Conservation (phyloP, 2,888 invertebrate species). For the Parapristionchus giblindavisi region DNA sequence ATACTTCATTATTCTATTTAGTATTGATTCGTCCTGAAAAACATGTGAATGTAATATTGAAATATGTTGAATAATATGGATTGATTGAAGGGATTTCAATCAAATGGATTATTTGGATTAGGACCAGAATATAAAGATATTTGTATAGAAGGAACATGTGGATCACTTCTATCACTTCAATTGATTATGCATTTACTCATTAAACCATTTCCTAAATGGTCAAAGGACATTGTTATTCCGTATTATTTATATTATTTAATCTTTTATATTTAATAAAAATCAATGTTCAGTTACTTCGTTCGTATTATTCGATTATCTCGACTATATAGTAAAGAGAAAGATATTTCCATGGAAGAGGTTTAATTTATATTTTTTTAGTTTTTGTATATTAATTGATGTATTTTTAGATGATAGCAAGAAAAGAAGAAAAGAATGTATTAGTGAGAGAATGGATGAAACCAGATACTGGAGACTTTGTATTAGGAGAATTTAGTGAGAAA, state of each 20-base stretch:
- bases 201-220: slow-evolving; percentile 73
- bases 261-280: not conserved
- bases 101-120: slow-evolving; percentile 67
- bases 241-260: slow-evolving; percentile 44
- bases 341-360: slow-evolving; percentile 38
- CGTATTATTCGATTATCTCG: slow-evolving; percentile 38
- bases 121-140: slow-evolving; percentile 70
- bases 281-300: slow-evolving; percentile 43
- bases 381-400: not conserved
- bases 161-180: slow-evolving; percentile 73
- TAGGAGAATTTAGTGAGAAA: slow-evolving; percentile 73
- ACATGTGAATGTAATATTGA: slow-evolving; percentile 45
- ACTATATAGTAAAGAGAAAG: not conserved
- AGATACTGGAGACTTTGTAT: slow-evolving; percentile 71
- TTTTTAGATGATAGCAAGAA: slow-evolving; percentile 1
- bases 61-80: not conserved
- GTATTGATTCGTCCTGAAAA: slow-evolving; percentile 72
- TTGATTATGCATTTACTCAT: slow-evolving; percentile 72
- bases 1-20: slow-evolving; percentile 73
- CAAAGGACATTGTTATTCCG: slow-evolving; percentile 72
- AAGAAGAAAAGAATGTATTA: slow-evolving; percentile 55
- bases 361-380: not conserved
- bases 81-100: slow-evolving; percentile 53
- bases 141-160: slow-evolving; percentile 71
- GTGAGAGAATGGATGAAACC: slow-evolving; percentile 71